Conservation (phyloP, 2,797 vertebrate genomes). For the Loriculus beryllinus region DNA sequence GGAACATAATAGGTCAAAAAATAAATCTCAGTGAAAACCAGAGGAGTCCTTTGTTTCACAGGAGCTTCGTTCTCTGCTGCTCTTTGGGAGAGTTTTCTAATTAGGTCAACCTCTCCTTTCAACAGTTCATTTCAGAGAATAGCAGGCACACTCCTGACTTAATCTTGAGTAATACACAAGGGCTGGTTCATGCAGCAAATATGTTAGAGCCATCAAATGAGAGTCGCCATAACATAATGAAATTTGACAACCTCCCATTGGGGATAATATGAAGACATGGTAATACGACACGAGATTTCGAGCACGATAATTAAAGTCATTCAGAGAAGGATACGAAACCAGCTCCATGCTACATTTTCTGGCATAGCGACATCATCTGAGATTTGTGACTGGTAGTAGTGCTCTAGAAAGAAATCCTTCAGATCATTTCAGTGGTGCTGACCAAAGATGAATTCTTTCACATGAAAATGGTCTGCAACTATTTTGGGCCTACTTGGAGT, state of each 20-base stretch:
- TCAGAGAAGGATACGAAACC: background rate
- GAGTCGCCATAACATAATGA: conserved; percentile 5
- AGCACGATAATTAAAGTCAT: conserved; percentile 43
- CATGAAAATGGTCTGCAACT: background rate
- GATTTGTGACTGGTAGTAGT: background rate
- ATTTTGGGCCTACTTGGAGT: background rate
- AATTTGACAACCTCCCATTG: conserved; percentile 30
- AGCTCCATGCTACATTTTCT: background rate
- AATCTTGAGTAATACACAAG: background rate
- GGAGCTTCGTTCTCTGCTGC: background rate
- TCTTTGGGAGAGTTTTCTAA: conserved; percentile 30
- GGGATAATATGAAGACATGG: background rate
- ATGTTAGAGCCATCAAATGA: background rate
- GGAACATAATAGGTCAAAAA: background rate
- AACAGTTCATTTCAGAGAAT: conserved; percentile 16
- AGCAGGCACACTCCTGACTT: background rate
- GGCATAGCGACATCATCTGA: fast-evolving
- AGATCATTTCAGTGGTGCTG: fast-evolving
- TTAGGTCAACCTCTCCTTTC: conserved; percentile 48
- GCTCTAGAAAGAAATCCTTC: background rate
- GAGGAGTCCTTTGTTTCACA: background rate
- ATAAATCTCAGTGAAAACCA: background rate
- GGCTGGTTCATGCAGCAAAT: background rate
- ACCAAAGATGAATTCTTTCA: background rate
- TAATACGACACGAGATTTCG: background rate